These are phyloP conservation scores for Sitta carolinensis DNA, from an alignment of 2,797 vertebrate genomes.

Conservation along the genomic window DNA sequence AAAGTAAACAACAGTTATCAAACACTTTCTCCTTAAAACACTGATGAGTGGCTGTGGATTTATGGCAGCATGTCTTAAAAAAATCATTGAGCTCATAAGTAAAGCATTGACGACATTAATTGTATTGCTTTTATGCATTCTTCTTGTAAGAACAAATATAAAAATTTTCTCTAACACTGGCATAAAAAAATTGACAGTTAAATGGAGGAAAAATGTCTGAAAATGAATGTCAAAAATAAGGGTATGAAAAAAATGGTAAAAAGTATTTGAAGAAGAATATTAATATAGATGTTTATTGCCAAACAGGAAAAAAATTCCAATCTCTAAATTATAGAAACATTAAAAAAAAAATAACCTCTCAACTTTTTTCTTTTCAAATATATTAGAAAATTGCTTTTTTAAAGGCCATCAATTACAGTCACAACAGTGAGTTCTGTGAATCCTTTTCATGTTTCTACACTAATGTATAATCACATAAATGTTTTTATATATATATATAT, in stretches of 20 bases:
- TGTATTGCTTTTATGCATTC: neutral
- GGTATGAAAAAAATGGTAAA: neutral
- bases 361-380: neutral
- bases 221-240: neutral
- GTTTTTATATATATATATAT: neutral
- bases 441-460: neutral
- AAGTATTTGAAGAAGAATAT: neutral
- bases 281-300: neutral
- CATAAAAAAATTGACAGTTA: neutral
- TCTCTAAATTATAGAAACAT: neutral
- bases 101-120: neutral
- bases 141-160: neutral
- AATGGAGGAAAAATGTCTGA: neutral
- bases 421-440: neutral
- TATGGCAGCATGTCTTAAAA: neutral
- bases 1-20: neutral
- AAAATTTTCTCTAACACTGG: neutral
- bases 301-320: neutral
- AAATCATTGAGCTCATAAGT: neutral
- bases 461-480: too few species aligned
- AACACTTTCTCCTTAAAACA: neutral
- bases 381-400: neutral
- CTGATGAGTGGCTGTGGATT: neutral
- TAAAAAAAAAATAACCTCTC: rapidly evolving
- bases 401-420: neutral